Evolutionary conservation across 2,888 invertebrate genomes (phyloP).

Genomic region (Macroteleia sp.): DNA sequence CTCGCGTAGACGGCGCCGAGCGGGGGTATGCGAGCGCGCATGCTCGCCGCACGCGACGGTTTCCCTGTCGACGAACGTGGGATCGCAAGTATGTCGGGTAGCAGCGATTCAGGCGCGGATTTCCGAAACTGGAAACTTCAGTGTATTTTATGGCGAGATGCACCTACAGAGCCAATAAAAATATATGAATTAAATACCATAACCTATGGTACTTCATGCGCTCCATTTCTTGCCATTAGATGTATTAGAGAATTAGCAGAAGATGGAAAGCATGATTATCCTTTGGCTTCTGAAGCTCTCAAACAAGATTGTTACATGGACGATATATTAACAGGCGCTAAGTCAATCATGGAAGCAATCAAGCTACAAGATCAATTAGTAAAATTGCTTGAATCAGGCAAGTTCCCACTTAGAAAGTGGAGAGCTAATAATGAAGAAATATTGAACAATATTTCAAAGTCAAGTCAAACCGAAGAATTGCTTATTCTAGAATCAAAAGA

Average conservation of each 20-base stretch:
- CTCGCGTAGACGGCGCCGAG: too few species aligned
- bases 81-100: too few species aligned
- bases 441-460: too few species aligned
- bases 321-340: conserved; percentile 10
- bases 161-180: neutral
- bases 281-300: conserved; percentile 45
- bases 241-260: neutral
- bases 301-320: conserved; percentile 68
- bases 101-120: too few species aligned
- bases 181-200: conserved; percentile 16
- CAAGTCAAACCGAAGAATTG: neutral
- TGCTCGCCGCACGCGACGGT: too few species aligned
- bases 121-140: too few species aligned
- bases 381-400: neutral
- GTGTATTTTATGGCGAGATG: neutral
- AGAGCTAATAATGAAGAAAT: conserved; percentile 18
- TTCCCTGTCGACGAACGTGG: too few species aligned
- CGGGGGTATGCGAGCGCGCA: too few species aligned
- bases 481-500: conserved; percentile 27
- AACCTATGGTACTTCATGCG: conserved; percentile 14
- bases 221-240: conserved; percentile 21
- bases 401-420: conserved; percentile 36
- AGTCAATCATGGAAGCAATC: conserved; percentile 49
- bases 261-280: conserved; percentile 12
- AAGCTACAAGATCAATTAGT: neutral